A percentile compares a stretch with the other conserved stretches of the same genome.
Conservation (phyloP, 2,797 vertebrate genomes). For the Jordanella pulchra region DNA sequence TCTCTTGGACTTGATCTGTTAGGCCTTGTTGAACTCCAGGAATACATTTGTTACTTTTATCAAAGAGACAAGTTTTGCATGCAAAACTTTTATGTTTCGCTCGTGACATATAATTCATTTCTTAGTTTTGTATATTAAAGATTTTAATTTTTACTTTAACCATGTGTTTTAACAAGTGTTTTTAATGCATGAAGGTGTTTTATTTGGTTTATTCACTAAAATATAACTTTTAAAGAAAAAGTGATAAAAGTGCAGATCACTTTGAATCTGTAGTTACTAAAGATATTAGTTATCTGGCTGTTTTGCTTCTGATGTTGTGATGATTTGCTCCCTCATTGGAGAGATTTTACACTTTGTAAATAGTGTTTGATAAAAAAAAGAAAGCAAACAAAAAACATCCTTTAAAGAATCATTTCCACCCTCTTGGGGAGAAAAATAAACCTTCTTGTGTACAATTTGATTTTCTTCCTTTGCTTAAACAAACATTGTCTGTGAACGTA, state of each 20-base stretch:
- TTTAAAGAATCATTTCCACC: conserved; percentile 50
- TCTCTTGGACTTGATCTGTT: conserved; percentile 38
- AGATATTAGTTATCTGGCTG: conserved; percentile 47
- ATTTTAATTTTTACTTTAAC: too few relatives aligned
- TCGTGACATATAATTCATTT: neutral
- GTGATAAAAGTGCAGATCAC: conserved; percentile 35
- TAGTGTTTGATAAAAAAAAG: conserved; percentile 53
- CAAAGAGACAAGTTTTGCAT: neutral
- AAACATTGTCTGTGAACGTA: conserved; percentile 75
- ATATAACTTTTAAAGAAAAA: conserved; percentile 2
- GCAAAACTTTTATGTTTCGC: conserved; percentile 4
- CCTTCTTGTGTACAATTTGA: conserved; percentile 69
- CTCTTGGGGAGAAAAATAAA: conserved; percentile 64
- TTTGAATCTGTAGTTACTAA: conserved; percentile 43
- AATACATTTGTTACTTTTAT: conserved; percentile 34
- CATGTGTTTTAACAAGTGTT: too few relatives aligned
- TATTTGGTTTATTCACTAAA: neutral
- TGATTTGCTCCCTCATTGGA: conserved; percentile 70
- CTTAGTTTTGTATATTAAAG: neutral
- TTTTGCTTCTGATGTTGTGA: conserved; percentile 75
- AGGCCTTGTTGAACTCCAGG: conserved; percentile 6
- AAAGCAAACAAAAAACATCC: neutral
- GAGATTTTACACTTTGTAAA: conserved; percentile 78
- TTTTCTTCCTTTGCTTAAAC: conserved; percentile 78
- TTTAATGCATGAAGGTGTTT: too few relatives aligned